Evolutionary conservation across 2,888 invertebrate species (phyloP), one percentile per base, ranked within the genome.

Genomic region (Ectobius pallidus): DNA sequence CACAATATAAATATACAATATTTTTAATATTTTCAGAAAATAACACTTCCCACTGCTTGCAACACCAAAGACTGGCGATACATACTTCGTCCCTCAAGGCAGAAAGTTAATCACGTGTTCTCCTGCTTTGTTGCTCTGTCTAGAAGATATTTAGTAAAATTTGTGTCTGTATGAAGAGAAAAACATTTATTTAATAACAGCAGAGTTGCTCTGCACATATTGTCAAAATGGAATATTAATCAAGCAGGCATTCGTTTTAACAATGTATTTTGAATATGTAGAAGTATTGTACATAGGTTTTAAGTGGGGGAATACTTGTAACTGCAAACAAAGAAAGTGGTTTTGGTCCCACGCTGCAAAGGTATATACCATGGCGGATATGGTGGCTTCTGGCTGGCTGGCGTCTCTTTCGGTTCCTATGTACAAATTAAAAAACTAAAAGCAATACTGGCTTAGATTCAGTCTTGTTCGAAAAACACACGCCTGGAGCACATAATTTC

Each of bases 1-100:
- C 84, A 85, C 85, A 84, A 84, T 84, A 84, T 84, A 85, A 85
- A 84, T 85, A 84, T 85, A 85, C 85, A 85, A 84, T 85, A 84
- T 85, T 75, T 74, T 73, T 74, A 70, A 84, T 84, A 84, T 84
- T 84, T 84, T 84, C 84, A 84, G 83, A 85, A 85, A 85, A 85
- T 84, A 85, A 85, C 85, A 85, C 84, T 84, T 84, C 84, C 73
- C 62, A 75, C 76, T 76, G 73, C 65, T 73, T 72, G 69, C 63
- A 74, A 75, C 74, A 75, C 74, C 74, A 71, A 74, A 44, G 73
- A 63, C 67, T 72, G 74, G 73, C 69, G 70, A 55, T 65, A 49
- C 27, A 74, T 71, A 72, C 68, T 62, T 61, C 58, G 58, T 25
- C 70, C 49, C 52, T 65, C 65, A 73, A 73, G 70, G 70, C 73